Conservation (phyloP, 2,113 vertebrate genomes). For the Ptilonorhynchus violaceus region DNA sequence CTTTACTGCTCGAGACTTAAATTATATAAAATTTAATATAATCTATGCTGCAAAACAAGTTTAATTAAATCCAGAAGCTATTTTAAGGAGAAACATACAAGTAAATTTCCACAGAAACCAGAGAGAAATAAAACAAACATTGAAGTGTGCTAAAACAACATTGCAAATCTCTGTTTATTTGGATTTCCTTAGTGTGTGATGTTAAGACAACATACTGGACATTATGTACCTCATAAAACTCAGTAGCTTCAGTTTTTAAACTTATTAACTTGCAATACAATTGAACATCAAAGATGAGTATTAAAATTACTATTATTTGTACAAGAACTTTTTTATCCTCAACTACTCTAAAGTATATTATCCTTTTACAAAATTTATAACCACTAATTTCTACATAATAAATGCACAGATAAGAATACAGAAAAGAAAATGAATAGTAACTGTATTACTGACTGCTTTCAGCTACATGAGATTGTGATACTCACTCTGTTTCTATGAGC, state of each 20-base stretch:
- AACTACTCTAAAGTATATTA: not conserved
- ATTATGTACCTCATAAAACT: not conserved
- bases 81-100: not conserved
- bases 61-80: not conserved
- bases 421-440: not conserved
- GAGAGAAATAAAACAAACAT: not conserved
- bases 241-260: not conserved
- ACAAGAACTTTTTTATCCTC: not conserved
- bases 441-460: not conserved
- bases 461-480: not conserved
- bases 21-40: not conserved
- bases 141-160: not conserved
- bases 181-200: not conserved
- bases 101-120: not conserved
- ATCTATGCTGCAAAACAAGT: not conserved
- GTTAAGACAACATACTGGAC: not conserved
- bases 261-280: not conserved
- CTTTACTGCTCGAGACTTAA: not conserved
- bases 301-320: not conserved
- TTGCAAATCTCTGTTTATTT: not conserved
- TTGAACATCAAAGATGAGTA: not conserved
- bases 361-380: not conserved
- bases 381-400: not conserved
- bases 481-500: conserved; percentile 96
- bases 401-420: not conserved